phyloP scores from a whole-genome alignment of 2,888 invertebrate genomes.

The Orthosia cruda region DNA sequence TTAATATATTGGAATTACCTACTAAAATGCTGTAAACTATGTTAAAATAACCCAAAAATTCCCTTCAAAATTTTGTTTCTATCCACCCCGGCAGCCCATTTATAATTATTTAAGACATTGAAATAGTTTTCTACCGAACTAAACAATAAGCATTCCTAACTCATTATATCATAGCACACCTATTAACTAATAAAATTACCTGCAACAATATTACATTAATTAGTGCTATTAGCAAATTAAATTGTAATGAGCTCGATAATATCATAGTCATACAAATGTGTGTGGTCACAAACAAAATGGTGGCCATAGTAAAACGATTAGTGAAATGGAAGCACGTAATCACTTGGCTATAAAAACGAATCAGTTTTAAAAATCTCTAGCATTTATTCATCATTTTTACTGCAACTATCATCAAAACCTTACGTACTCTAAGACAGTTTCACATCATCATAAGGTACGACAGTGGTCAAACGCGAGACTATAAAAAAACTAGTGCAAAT shows the following conservation, averaged over 20 bases:
- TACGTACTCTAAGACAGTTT: neutral
- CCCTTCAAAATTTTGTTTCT: too few relatives aligned
- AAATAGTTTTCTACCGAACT: neutral
- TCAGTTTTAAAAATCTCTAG: neutral
- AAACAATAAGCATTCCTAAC: constrained; percentile 12
- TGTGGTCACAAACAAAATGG: constrained; percentile 31
- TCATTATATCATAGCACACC: neutral
- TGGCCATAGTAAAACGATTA: constrained; percentile 33
- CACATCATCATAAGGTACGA: too few relatives aligned
- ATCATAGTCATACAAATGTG: constrained; percentile 2
- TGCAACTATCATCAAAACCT: neutral
- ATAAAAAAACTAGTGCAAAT: neutral
- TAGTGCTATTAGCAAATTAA: constrained; percentile 50
- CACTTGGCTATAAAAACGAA: constrained; percentile 22
- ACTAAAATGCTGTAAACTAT: too few relatives aligned
- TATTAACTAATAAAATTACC: constrained; percentile 24
- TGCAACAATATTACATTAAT: constrained; percentile 21
- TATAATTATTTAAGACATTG: neutral
- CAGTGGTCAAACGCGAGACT: too few relatives aligned
- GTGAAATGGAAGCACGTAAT: constrained; percentile 49
- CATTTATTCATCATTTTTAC: neutral
- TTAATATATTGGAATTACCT: too few relatives aligned
- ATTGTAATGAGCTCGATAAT: constrained; percentile 27
- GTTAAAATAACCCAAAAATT: too few relatives aligned
- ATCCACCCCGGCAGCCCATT: neutral